Evolutionary conservation across 1,140 invertebrate genomes (phyloP).

Genomic region (Euura saliciscinereae): DNA sequence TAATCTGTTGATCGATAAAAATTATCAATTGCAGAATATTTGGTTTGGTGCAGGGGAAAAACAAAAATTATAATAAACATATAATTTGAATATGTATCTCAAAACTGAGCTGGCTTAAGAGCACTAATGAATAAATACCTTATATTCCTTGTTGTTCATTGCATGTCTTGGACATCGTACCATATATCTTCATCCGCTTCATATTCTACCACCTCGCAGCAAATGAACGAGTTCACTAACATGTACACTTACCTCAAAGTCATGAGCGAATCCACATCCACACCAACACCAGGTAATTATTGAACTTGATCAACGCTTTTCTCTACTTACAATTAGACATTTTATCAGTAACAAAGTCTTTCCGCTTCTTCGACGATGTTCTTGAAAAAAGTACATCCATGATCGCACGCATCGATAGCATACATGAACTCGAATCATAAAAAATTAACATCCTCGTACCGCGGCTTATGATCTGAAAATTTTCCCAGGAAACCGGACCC

Average conservation of each 20-base stretch:
- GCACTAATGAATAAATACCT: background rate
- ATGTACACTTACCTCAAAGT: slow-evolving; percentile 85
- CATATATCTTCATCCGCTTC: slow-evolving; percentile 13
- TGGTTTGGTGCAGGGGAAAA: background rate
- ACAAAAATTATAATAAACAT: background rate
- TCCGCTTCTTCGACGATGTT: no score
- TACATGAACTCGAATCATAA: slow-evolving; percentile 38
- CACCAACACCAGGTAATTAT: slow-evolving; percentile 54
- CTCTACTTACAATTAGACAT: no score
- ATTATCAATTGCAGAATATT: no score
- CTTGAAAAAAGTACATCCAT: no score
- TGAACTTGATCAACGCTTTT: no score
- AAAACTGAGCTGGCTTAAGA: background rate
- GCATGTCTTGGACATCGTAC: slow-evolving; percentile 13
- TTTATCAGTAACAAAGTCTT: no score
- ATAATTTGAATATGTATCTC: background rate
- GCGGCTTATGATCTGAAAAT: slow-evolving; percentile 14
- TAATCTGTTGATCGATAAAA: background rate
- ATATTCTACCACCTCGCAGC: slow-evolving; percentile 40
- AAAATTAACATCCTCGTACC: slow-evolving; percentile 48
- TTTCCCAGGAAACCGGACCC: slow-evolving; percentile 50
- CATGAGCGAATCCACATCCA: slow-evolving; percentile 64
- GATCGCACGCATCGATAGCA: no score
- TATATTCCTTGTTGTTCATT: background rate
- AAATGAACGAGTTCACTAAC: slow-evolving; percentile 81